Conservation (phyloP, 2,888 invertebrate species). For the Zelleria hepariella region DNA sequence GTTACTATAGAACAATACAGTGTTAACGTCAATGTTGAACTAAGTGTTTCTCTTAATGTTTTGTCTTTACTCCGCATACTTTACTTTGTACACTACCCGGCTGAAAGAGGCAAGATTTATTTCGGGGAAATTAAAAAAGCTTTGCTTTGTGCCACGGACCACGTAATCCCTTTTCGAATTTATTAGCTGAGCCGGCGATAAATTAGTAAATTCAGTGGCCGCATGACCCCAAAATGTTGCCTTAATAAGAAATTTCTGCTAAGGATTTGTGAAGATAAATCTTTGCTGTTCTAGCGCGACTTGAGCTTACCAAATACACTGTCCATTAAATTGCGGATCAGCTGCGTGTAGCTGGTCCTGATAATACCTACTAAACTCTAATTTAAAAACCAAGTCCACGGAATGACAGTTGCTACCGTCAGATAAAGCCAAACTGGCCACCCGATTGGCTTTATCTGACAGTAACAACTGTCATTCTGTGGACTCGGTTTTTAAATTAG, state of each 20-base stretch:
- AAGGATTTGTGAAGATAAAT: conserved; percentile 1
- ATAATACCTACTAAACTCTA: no score
- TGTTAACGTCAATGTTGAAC: not conserved
- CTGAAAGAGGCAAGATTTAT: conserved; percentile 54
- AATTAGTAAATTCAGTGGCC: conserved; percentile 62
- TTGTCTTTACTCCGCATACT: not conserved
- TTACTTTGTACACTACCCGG: conserved; percentile 31
- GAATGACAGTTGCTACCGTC: no score
- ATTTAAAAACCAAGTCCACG: no score
- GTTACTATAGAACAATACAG: not conserved
- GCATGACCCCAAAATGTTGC: conserved; percentile 58
- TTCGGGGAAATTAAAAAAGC: conserved; percentile 61
- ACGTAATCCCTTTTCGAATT: conserved; percentile 67
- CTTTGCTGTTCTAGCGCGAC: not conserved
- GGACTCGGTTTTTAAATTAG: no score
- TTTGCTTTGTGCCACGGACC: conserved; percentile 54
- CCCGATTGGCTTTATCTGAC: no score
- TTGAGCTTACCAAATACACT: not conserved
- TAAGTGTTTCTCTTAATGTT: not conserved
- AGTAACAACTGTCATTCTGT: no score
- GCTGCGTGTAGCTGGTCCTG: not conserved
- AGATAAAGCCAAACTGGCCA: no score
- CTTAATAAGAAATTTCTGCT: conserved; percentile 46
- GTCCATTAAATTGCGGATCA: not conserved
- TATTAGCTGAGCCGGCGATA: conserved; percentile 64